Evolutionary conservation across 1,140 invertebrate genomes (phyloP).

Genomic region (Trichomalopsis sarcophagae): DNA sequence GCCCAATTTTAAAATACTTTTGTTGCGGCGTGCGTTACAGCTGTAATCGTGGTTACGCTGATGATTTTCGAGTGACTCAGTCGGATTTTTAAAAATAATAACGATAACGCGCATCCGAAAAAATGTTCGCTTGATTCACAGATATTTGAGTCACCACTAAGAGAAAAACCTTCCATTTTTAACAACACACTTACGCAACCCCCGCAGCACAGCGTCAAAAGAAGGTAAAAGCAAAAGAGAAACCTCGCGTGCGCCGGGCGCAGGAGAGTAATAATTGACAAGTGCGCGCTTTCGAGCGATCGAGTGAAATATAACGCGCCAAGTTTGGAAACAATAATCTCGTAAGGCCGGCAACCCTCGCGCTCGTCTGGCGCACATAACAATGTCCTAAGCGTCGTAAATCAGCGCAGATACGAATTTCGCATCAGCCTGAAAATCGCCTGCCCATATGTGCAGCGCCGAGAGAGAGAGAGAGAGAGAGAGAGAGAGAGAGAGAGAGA

Average conservation of each 20-base stretch:
- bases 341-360: constrained; percentile 5
- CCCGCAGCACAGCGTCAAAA: no score
- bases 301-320: constrained; percentile 42
- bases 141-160: no score
- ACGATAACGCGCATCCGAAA: no score
- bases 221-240: background rate
- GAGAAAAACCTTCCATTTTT: no score
- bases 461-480: background rate
- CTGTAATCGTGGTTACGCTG: no score
- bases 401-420: constrained; percentile 32
- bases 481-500: background rate
- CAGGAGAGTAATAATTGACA: constrained; percentile 41
- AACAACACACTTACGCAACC: no score
- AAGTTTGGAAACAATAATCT: constrained; percentile 46
- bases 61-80: no score
- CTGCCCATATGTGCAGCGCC: background rate
- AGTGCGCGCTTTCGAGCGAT: background rate
- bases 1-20: background rate
- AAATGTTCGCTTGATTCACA: no score
- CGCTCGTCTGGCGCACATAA: background rate
- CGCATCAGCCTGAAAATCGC: background rate
- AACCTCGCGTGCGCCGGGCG: background rate
- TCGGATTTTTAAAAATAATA: no score
- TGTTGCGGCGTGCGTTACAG: background rate
- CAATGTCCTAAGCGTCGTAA: constrained; percentile 43